Evolutionary conservation across 2,888 invertebrate genomes (phyloP), one percentile per base, ranked within the genome.

Genomic region (Rapana venosa): DNA sequence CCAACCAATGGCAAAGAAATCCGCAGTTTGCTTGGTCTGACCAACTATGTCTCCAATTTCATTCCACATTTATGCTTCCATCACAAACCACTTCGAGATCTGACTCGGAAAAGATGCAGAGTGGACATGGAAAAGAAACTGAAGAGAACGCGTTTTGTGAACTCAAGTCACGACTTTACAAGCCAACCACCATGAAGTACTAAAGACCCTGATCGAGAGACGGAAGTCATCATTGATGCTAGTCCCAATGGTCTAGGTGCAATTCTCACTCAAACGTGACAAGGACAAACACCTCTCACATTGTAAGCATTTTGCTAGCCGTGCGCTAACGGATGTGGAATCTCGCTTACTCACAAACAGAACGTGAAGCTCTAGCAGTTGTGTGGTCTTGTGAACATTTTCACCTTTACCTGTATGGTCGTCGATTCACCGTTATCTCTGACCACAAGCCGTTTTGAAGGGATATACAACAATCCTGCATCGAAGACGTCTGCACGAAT

Each of bases 381-480:
- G 92, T 93, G 0, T 94, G 92, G 94, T 92, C 91, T 13, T 92
- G 92, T 79, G 94, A 94, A 90, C 93, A 94, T 85, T 95, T 93
- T 90, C 92, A 93, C 74, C 47, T 94, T 35, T 94, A 93, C 85
- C 84, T 94, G 13, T 92, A 92, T 89, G 95, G 94, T 58, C 89
- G 77, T 30, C 74, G 66, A 58, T 93, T 94, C 89, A 92, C 84
- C 1, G 85, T 95, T 2, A 66, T 92, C 81, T 93, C 93, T 26
- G 94, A 93, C 90, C 94, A 95, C 91, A 93, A 94, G 88, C 94
- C 94, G 2, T n/a, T 90, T 95, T 35, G 89, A 92, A 35, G 89
- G 92, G 30, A 93, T 95, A 35, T 92, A 94, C 81, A 90, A 92
- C 30, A 93, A 92, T 66, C 91, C 90, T 47, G 94, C 93, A 88